phyloP scores from a whole-genome alignment of 2,797 vertebrate genomes.

The Masticophis lateralis region DNA sequence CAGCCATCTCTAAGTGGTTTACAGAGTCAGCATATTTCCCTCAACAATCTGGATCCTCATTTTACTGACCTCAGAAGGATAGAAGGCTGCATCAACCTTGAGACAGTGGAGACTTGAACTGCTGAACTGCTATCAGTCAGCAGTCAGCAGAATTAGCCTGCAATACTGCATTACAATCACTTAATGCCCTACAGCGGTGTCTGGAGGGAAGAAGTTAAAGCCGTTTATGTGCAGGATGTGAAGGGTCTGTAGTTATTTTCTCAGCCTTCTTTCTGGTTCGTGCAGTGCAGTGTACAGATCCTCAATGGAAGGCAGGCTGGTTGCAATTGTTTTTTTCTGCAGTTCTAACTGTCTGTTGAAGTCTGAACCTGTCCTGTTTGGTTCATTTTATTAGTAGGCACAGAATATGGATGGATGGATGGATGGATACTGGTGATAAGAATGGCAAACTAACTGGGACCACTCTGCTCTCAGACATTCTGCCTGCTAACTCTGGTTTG shows the following conservation, averaged over 20 bases:
- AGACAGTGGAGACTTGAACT: neutral
- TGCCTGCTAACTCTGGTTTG: neutral
- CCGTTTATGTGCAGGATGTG: neutral
- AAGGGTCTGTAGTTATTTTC: neutral
- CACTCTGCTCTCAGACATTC: neutral
- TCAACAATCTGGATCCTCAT: neutral
- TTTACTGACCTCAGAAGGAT: neutral
- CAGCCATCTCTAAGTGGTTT: neutral
- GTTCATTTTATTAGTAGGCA: neutral
- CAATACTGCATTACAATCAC: neutral
- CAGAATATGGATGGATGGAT: neutral
- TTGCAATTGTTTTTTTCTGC: neutral
- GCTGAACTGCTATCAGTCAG: neutral
- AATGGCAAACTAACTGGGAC: neutral
- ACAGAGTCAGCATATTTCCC: neutral
- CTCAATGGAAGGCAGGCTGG: neutral
- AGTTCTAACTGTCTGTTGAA: neutral
- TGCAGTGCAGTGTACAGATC: neutral
- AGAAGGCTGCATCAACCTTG: neutral
- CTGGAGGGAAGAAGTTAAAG: neutral
- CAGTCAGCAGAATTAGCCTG: neutral
- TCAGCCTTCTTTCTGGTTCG: neutral
- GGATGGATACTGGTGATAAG: neutral
- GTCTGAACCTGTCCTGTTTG: neutral
- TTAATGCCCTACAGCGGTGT: neutral